Percentiles rank a stretch among this genome's conserved stretches.
Evolutionary conservation across 2,797 vertebrate genomes (phyloP).

Genomic region (Danio aesculapii): DNA sequence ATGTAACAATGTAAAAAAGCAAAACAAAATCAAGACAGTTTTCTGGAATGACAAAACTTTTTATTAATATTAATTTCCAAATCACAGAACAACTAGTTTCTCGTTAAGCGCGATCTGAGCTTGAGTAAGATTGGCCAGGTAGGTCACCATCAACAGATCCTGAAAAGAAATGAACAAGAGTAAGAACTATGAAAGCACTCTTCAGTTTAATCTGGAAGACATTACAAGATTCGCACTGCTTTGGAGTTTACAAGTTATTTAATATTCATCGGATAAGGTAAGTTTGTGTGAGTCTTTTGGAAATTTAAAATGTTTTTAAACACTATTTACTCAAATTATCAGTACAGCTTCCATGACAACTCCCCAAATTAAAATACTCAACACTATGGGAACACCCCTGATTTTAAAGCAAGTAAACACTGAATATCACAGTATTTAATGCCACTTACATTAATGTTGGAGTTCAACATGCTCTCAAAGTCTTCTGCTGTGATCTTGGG

Average conservation of each 20-base stretch:
- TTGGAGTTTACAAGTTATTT: background rate
- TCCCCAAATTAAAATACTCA: background rate
- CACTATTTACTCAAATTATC: too few relatives aligned
- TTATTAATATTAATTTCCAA: conserved; percentile 37
- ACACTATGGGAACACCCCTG: background rate
- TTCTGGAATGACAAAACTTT: conserved; percentile 39
- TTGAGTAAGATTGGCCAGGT: conserved; percentile 96
- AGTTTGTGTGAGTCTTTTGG: too few relatives aligned
- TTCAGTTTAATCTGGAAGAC: background rate
- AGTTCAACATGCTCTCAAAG: conserved; percentile 98
- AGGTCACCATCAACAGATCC: conserved; percentile 99
- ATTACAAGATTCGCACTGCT: background rate
- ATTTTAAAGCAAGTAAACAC: background rate
- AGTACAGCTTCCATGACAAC: too few relatives aligned
- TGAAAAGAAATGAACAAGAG: conserved; percentile 65
- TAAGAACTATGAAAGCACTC: conserved; percentile 6
- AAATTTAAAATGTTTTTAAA: too few relatives aligned
- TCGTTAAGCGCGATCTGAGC: conserved; percentile 98
- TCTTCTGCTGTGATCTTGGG: conserved; percentile 95
- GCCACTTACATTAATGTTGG: conserved; percentile 95
- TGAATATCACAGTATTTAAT: background rate
- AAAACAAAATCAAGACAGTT: background rate
- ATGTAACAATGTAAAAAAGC: background rate
- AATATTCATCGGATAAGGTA: background rate
- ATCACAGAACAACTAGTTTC: conserved; percentile 89